These are phyloP conservation scores for Eristalis intricaria DNA, from an alignment of 2,888 invertebrate genomes.

Conservation along the genomic window DNA sequence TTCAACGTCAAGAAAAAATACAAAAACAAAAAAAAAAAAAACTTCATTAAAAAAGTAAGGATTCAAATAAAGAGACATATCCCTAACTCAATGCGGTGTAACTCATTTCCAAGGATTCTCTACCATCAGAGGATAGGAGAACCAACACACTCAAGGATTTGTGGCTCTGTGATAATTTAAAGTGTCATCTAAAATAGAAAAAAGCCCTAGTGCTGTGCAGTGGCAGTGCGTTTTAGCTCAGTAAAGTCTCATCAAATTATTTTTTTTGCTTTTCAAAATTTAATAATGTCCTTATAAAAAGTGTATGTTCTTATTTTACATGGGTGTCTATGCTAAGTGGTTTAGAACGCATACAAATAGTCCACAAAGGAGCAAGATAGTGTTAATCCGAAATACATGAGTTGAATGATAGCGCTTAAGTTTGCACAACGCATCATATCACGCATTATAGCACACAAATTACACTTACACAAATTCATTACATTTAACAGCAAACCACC, in stretches of 20 bases:
- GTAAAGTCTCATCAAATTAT: background rate
- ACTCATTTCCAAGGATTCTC: constrained; percentile 63
- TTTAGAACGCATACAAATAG: constrained; percentile 47
- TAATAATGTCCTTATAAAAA: background rate
- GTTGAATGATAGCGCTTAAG: constrained; percentile 72
- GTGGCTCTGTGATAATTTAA: constrained; percentile 56
- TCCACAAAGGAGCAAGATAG: constrained; percentile 33
- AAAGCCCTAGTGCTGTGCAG: constrained; percentile 8
- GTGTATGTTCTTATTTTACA: background rate
- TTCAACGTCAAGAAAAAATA: background rate
- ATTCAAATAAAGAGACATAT: constrained; percentile 22
- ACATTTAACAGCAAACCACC: background rate
- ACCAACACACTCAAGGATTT: constrained; percentile 46
- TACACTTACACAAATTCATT: constrained; percentile 26
- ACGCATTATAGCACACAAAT: constrained; percentile 71
- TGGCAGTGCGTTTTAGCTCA: background rate
- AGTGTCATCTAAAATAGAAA: constrained; percentile 42
- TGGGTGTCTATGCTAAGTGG: background rate
- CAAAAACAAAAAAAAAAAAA: constrained; percentile 7
- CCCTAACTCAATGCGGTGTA: constrained; percentile 65
- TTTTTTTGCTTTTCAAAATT: background rate
- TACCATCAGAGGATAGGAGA: constrained; percentile 38
- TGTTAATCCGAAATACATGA: constrained; percentile 70
- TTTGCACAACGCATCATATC: constrained; percentile 66
- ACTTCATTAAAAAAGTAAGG: constrained; percentile 15